phyloP scores from a whole-genome alignment of 23 tunicate species.

The Styela clava region DNA sequence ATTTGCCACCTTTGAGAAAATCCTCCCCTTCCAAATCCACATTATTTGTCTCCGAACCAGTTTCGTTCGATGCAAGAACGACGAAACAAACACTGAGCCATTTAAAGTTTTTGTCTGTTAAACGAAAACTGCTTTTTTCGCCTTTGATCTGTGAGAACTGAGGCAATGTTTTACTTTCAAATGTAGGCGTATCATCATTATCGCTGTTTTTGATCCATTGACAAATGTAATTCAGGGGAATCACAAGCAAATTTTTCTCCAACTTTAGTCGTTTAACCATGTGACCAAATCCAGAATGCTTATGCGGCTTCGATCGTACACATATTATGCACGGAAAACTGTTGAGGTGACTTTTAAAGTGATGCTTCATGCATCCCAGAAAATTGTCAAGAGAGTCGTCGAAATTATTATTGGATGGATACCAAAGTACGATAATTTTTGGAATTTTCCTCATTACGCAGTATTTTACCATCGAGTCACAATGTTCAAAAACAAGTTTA shows the following conservation, averaged over 20 bases:
- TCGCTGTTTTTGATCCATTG: background rate
- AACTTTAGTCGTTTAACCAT: background rate
- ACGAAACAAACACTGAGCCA: constrained; percentile 30
- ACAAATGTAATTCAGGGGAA: background rate
- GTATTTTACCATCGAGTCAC: constrained; percentile 2
- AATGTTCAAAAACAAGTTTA: background rate
- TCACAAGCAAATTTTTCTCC: background rate
- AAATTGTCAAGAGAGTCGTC: constrained; percentile 1
- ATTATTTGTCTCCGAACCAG: background rate
- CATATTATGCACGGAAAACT: constrained; percentile 1
- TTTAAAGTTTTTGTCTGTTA: background rate
- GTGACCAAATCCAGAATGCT: background rate
- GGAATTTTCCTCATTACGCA: background rate
- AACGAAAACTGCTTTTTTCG: background rate
- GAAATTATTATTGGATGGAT: background rate
- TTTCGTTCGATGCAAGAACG: constrained; percentile 7
- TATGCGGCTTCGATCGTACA: background rate
- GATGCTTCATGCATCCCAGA: background rate
- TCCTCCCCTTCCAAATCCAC: constrained; percentile 34
- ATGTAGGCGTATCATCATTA: background rate
- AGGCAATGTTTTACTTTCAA: background rate
- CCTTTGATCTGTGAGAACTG: background rate
- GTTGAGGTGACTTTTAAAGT: background rate
- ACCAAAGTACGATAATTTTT: background rate
- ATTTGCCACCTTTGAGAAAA: constrained; percentile 40